phyloP scores from a whole-genome alignment of 2,113 vertebrate species.

The Patagioenas fasciata region DNA sequence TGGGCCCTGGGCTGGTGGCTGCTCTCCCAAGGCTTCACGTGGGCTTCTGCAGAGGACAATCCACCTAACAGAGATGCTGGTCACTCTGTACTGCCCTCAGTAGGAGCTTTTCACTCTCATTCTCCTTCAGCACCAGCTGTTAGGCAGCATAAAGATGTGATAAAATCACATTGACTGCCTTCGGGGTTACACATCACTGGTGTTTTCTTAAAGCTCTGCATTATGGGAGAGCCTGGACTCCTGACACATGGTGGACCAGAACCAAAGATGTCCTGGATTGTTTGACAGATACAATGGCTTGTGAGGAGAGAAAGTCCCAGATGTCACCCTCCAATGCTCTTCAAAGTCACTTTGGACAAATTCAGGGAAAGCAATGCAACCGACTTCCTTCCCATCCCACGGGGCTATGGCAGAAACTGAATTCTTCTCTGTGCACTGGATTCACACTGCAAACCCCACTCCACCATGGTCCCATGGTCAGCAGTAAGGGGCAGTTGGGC shows the following conservation, averaged over 20 bases:
- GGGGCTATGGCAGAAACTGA: accelerated
- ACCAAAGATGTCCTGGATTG: not conserved
- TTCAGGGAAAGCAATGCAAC: not conserved
- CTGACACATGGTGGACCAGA: not conserved
- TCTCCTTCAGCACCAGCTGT: not conserved
- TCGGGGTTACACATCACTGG: not conserved
- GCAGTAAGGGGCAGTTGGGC: not conserved
- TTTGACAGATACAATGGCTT: not conserved
- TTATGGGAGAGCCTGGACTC: not conserved
- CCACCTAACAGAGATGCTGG: not conserved
- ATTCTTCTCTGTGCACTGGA: not conserved
- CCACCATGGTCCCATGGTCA: accelerated
- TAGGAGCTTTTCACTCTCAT: not conserved
- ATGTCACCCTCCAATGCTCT: not conserved
- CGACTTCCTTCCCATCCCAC: not conserved
- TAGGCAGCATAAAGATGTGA: not conserved
- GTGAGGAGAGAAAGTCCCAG: not conserved
- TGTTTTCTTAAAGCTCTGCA: not conserved
- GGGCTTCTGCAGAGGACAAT: not conserved
- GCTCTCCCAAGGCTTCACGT: not conserved
- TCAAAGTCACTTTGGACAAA: not conserved
- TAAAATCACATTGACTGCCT: not conserved
- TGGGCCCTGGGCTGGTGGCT: not conserved
- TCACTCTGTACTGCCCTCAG: not conserved
- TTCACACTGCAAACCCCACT: not conserved